Conservation (phyloP, 2,113 vertebrate species). For the Balaenoptera acutorostrata region DNA sequence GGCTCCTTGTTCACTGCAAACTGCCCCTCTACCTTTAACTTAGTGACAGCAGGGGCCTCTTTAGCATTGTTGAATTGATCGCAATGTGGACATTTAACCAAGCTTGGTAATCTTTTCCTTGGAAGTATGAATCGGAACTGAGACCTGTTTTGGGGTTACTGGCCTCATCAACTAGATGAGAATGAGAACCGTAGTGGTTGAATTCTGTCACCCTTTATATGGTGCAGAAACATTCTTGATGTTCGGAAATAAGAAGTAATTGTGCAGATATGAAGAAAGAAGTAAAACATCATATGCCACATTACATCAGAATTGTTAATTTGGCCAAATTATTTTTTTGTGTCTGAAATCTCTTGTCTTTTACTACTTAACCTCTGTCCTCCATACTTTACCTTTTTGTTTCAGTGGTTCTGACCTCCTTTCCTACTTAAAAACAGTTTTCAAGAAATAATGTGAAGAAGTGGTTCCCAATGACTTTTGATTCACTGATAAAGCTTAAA, state of each 20-base stretch:
- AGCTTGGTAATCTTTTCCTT: not conserved
- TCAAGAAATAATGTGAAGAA: not conserved
- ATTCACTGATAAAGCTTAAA: not conserved
- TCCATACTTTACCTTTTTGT: not conserved
- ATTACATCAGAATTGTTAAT: not conserved
- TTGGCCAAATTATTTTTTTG: not conserved
- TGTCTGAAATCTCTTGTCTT: not conserved
- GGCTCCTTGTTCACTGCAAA: not conserved
- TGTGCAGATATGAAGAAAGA: not conserved
- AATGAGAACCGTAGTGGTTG: not conserved
- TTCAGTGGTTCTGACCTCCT: not conserved
- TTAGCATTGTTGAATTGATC: not conserved
- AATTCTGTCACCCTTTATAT: not conserved
- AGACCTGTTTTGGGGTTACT: not conserved
- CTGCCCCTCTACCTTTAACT: rapidly evolving
- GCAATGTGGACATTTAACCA: not conserved
- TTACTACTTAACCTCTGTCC: not conserved
- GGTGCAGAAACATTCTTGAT: not conserved
- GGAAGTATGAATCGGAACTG: not conserved
- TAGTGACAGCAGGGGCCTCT: not conserved
- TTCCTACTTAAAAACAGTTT: not conserved
- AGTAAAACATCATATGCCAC: not conserved
- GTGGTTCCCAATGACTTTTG: not conserved
- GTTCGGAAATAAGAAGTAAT: not conserved
- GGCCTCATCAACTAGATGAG: not conserved